Evolutionary conservation across 1,140 invertebrate genomes (phyloP).

Genomic region (Solenopsis fugax): DNA sequence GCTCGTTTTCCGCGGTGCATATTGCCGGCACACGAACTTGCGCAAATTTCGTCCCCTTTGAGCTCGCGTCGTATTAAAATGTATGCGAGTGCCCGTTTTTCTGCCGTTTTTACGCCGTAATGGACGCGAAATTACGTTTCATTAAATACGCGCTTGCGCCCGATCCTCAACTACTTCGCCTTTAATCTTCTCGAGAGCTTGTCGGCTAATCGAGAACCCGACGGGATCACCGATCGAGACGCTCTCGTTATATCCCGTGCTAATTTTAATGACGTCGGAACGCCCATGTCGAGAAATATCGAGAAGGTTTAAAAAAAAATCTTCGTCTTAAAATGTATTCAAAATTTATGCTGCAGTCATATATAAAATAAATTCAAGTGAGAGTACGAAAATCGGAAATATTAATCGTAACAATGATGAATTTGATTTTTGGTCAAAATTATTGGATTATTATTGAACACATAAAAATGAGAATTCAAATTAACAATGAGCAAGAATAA

Average conservation of each 20-base stretch:
- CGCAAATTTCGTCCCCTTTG: slow-evolving; percentile 57
- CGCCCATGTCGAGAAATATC: not conserved
- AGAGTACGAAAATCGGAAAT: not conserved
- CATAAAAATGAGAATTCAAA: not conserved
- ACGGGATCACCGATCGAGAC: slow-evolving; percentile 50
- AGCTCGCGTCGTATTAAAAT: slow-evolving; percentile 54
- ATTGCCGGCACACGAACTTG: slow-evolving; percentile 19
- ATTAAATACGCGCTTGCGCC: slow-evolving; percentile 53
- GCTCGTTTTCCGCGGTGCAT: slow-evolving; percentile 32
- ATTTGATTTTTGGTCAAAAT: not conserved
- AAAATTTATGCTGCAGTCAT: slow-evolving; percentile 15
- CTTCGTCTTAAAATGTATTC: slow-evolving; percentile 12
- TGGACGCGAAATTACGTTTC: slow-evolving; percentile 62
- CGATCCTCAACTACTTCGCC: slow-evolving; percentile 49
- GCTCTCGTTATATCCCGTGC: slow-evolving; percentile 46
- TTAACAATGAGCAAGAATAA: not conserved
- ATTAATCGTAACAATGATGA: not conserved
- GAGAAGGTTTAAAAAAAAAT: slow-evolving; percentile 37
- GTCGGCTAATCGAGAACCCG: slow-evolving; percentile 54
- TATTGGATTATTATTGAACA: not conserved
- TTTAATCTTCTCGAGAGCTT: slow-evolving; percentile 62
- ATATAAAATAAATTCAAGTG: not conserved
- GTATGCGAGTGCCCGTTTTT: slow-evolving; percentile 56
- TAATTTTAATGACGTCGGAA: slow-evolving; percentile 59
- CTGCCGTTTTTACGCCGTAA: slow-evolving; percentile 56